phyloP scores from a whole-genome alignment of 2,113 vertebrate genomes.

The Podarcis cretensis region DNA sequence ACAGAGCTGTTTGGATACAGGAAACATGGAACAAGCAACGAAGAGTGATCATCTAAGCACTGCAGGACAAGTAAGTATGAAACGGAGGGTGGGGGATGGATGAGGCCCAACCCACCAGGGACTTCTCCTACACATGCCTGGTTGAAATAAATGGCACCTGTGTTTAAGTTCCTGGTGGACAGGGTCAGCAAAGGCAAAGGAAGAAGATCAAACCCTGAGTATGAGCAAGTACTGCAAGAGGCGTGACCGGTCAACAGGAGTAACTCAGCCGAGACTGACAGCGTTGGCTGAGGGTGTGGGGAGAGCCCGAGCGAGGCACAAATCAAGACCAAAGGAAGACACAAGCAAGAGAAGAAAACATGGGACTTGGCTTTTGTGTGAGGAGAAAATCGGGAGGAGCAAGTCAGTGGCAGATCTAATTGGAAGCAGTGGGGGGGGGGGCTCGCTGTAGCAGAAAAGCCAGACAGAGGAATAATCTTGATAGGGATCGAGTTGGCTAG shows the following conservation, averaged over 20 bases:
- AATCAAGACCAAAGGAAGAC: not conserved
- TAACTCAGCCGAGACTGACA: not conserved
- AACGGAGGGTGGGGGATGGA: not conserved
- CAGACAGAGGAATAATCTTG: not conserved
- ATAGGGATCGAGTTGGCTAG: not conserved
- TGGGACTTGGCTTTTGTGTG: not conserved
- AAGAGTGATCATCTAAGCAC: not conserved
- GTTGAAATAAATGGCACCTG: not conserved
- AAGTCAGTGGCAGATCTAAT: not conserved
- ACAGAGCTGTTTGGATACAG: not conserved
- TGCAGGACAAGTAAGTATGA: not conserved
- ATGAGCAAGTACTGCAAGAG: constrained; percentile 4
- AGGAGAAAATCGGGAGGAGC: not conserved
- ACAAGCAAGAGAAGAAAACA: not conserved
- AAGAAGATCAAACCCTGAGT: constrained; percentile 20
- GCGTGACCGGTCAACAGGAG: not conserved
- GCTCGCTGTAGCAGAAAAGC: not conserved
- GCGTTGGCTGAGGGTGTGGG: not conserved
- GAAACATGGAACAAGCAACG: not conserved
- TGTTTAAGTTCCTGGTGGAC: not conserved
- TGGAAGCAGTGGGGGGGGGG: not conserved
- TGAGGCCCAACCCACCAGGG: not conserved
- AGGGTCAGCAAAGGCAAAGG: not conserved
- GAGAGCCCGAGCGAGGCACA: not conserved
- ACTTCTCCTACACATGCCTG: not conserved